A percentile compares a stretch with the other conserved stretches of the same genome.
Conservation (phyloP, 2,113 vertebrate species). For the Callorhinus ursinus region DNA sequence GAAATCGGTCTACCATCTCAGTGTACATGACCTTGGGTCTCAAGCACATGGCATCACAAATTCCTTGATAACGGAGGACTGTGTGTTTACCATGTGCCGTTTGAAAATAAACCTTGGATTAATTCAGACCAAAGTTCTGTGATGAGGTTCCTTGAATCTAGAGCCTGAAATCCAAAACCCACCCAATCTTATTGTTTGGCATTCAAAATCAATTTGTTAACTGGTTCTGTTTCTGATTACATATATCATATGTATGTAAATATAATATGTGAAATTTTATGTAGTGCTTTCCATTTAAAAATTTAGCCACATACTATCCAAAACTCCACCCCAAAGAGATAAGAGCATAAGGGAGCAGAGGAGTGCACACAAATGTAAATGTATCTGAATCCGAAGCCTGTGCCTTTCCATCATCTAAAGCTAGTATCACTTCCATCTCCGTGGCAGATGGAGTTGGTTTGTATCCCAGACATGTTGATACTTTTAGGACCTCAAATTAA, state of each 20-base stretch:
- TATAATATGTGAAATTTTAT: neutral
- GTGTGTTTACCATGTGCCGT: no score
- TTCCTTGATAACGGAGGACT: neutral
- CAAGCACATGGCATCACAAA: neutral
- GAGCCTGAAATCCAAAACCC: neutral
- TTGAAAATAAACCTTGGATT: neutral
- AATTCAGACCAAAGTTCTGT: neutral
- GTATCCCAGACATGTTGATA: neutral
- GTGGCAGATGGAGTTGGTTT: neutral
- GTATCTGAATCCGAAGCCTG: fast-evolving
- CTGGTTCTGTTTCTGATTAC: neutral
- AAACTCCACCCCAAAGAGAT: neutral
- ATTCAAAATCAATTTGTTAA: neutral
- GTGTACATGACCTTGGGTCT: neutral
- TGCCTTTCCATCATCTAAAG: fast-evolving
- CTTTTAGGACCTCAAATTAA: neutral
- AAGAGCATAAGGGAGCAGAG: neutral
- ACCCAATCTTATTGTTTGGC: neutral
- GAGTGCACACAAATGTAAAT: neutral
- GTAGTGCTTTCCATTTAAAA: neutral
- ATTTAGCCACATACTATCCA: neutral
- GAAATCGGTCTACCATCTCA: neutral
- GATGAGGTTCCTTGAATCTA: neutral
- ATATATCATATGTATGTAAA: neutral
- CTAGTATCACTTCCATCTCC: neutral